Conservation (phyloP, 2,888 invertebrate genomes). For the Hedya salicella region DNA sequence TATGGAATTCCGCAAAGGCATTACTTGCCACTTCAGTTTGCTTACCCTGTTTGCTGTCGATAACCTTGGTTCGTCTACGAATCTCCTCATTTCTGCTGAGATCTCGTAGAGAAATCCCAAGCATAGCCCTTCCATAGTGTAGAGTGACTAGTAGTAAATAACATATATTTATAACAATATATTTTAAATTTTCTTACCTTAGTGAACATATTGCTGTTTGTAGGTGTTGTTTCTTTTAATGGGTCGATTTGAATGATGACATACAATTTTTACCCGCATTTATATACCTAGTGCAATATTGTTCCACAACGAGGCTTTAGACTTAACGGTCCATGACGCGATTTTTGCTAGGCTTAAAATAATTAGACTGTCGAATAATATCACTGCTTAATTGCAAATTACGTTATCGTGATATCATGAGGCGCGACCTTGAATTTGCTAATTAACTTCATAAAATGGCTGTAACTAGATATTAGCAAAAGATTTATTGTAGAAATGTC, state of each 20-base stretch:
- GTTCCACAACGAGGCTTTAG: not conserved
- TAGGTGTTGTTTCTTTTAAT: conserved; percentile 3
- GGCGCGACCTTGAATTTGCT: not conserved
- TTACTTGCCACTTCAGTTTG: too few species aligned
- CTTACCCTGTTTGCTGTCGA: too few species aligned
- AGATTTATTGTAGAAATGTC: conserved; percentile 2
- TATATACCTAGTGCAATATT: not conserved
- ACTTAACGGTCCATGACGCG: not conserved
- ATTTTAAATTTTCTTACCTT: not conserved
- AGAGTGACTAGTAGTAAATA: too few species aligned
- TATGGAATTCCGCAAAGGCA: too few species aligned
- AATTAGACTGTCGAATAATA: conserved; percentile 17
- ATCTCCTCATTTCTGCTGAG: too few species aligned
- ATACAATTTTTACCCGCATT: not conserved
- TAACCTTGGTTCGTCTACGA: too few species aligned
- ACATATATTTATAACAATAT: not conserved
- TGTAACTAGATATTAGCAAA: not conserved
- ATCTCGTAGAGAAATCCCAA: too few species aligned
- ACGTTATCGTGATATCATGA: not conserved
- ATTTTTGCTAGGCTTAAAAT: not conserved
- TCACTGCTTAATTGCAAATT: conserved; percentile 1
- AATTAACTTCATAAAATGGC: not conserved
- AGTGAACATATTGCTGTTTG: conserved; percentile 1
- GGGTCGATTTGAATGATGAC: conserved; percentile 1
- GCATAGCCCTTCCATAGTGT: too few species aligned